phyloP scores from a whole-genome alignment of 2,888 invertebrate species.

The Eledone cirrhosa region DNA sequence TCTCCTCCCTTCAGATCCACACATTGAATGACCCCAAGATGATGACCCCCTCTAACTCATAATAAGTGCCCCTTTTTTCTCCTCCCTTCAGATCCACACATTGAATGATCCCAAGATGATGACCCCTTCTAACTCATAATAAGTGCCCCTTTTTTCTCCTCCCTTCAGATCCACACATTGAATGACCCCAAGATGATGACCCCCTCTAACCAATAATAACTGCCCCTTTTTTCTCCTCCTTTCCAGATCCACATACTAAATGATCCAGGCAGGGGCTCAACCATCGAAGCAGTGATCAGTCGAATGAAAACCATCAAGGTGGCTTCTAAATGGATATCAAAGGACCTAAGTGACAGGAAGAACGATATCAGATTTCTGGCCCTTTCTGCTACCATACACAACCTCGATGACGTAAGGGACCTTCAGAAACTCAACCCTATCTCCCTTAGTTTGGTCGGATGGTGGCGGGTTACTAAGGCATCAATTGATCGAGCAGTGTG shows the following conservation, averaged over 20 bases:
- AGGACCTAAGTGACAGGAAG: conserved; percentile 29
- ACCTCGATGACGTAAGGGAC: conserved; percentile 75
- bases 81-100: no score
- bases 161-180: background rate
- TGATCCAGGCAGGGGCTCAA: conserved; percentile 78
- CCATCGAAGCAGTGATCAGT: conserved; percentile 81
- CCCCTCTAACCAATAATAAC: background rate
- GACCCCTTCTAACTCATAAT: no score
- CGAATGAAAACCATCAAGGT: conserved; percentile 81
- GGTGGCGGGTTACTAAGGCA: no score
- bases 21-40: no score
- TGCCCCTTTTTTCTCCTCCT: background rate
- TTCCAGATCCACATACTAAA: conserved; percentile 74
- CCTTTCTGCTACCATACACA: conserved; percentile 82
- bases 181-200: conserved; percentile 74
- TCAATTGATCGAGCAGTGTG: no score
- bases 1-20: no score
- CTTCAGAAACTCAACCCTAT: no score
- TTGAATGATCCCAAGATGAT: no score
- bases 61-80: no score
- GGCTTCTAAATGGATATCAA: conserved; percentile 41
- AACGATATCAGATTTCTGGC: conserved; percentile 74
- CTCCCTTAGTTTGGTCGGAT: no score
- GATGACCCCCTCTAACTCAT: no score
- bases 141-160: no score